These are phyloP conservation scores for Hydrozoanthus tunicans DNA, from an alignment of 64 coral and sea anemone species.

Conservation along the genomic window DNA sequence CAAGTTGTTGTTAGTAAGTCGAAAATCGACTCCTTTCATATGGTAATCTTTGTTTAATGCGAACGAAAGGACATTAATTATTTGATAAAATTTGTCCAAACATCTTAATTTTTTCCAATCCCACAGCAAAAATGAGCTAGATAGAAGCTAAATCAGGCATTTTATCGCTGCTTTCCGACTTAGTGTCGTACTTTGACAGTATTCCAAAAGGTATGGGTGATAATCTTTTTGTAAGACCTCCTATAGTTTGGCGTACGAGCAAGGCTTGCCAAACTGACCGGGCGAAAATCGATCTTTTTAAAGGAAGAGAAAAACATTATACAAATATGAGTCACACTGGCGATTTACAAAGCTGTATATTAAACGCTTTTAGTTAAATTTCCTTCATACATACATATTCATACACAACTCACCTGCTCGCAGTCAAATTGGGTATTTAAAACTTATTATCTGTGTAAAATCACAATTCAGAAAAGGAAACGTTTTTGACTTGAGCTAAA, in stretches of 20 bases:
- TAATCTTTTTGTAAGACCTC: constrained; percentile 49
- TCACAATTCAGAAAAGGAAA: constrained; percentile 98
- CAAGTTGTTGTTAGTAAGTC: constrained; percentile 64
- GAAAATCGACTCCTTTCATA: constrained; percentile 73
- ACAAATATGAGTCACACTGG: constrained; percentile 60
- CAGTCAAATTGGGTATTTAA: constrained; percentile 97
- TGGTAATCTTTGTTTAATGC: constrained; percentile 89
- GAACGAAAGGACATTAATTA: constrained; percentile 85
- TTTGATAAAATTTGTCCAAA: constrained; percentile 82
- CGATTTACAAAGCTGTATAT: constrained; percentile 80
- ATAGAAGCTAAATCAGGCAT: constrained; percentile 50
- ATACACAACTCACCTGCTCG: constrained; percentile 77
- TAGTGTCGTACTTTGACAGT: constrained; percentile 28
- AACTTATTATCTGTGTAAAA: constrained; percentile 96
- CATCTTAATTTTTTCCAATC: constrained; percentile 80
- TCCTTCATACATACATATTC: constrained; percentile 85
- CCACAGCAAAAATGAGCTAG: constrained; percentile 63
- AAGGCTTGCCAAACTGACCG: constrained; percentile 32
- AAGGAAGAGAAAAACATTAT: constrained; percentile 62
- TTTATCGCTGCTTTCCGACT: constrained; percentile 44
- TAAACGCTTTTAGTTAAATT: constrained; percentile 89
- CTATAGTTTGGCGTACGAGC: not conserved
- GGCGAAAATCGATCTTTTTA: constrained; percentile 57
- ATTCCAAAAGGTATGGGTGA: constrained; percentile 22
- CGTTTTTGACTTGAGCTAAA: constrained; percentile 75